These are phyloP conservation scores for Nymphalis polychloros DNA, from an alignment of 2,888 invertebrate species.

Conservation along the genomic window DNA sequence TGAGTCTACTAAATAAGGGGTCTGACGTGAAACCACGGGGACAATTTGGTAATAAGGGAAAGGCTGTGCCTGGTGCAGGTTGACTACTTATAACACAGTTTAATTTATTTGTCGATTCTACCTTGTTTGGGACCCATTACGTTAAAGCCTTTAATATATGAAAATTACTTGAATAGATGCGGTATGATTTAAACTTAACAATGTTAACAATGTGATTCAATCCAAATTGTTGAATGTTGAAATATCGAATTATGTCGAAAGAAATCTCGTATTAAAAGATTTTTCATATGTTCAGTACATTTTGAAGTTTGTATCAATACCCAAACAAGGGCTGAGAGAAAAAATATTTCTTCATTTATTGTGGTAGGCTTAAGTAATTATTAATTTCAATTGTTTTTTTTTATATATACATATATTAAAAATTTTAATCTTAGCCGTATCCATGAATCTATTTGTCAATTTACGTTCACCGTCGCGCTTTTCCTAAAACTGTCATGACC, in stretches of 20 bases:
- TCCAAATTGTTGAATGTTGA: too few relatives aligned
- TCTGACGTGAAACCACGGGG: conserved; percentile 61
- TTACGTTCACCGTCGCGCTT: conserved; percentile 41
- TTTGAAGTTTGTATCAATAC: too few relatives aligned
- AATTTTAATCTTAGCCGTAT: conserved; percentile 24
- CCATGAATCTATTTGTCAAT: conserved; percentile 28
- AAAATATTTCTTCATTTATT: too few relatives aligned
- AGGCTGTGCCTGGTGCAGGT: conserved; percentile 65
- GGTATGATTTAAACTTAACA: conserved; percentile 33
- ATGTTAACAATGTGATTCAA: background rate
- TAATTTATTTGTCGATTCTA: conserved; percentile 70
- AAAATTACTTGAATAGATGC: conserved; percentile 36
- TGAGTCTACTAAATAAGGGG: conserved; percentile 55
- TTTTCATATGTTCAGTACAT: too few relatives aligned
- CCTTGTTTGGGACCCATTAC: conserved; percentile 59
- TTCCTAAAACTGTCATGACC: conserved; percentile 52
- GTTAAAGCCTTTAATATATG: conserved; percentile 41
- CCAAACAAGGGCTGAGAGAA: too few relatives aligned
- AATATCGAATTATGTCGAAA: too few relatives aligned
- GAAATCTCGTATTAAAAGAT: too few relatives aligned
- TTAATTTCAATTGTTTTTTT: background rate
- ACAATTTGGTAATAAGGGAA: conserved; percentile 72
- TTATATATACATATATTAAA: background rate
- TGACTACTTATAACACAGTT: conserved; percentile 67
- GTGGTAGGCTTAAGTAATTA: too few relatives aligned